Evolutionary conservation across 2,797 vertebrate genomes (phyloP).

Genomic region (Micromesistius poutassou): DNA sequence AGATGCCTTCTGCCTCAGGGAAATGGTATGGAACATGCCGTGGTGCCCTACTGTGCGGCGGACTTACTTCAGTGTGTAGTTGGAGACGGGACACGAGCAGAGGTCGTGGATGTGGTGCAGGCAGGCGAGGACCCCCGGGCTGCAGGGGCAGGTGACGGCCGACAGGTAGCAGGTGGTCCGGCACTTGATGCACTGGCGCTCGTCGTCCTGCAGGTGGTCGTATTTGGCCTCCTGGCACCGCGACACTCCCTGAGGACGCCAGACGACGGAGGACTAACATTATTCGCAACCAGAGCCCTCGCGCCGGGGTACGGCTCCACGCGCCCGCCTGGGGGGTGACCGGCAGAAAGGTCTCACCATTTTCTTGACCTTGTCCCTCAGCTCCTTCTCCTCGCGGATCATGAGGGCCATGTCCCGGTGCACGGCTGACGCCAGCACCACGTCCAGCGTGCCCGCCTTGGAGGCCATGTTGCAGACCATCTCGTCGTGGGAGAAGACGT

Average conservation of each 20-base stretch:
- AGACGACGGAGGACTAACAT: background rate
- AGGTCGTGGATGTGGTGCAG: conserved; percentile 83
- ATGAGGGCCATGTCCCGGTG: conserved; percentile 90
- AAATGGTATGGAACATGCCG: no score
- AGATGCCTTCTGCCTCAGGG: no score
- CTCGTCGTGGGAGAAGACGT: conserved; percentile 96
- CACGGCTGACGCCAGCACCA: conserved; percentile 90
- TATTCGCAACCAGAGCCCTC: background rate
- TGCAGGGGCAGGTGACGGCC: conserved; percentile 86
- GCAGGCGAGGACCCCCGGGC: conserved; percentile 84
- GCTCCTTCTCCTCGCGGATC: conserved; percentile 83
- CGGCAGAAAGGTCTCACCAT: conserved; percentile 72
- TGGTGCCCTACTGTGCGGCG: background rate
- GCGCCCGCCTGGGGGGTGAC: background rate
- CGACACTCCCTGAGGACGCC: conserved; percentile 76
- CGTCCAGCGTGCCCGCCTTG: conserved; percentile 81
- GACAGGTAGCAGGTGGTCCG: conserved; percentile 97
- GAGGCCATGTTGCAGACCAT: conserved; percentile 96
- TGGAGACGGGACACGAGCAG: conserved; percentile 82
- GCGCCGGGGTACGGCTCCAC: background rate
- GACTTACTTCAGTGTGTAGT: conserved; percentile 88
- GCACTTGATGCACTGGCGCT: conserved; percentile 91
- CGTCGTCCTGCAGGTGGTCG: conserved; percentile 91
- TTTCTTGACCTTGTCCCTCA: conserved; percentile 82
- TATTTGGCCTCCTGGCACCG: conserved; percentile 78